A percentile compares a stretch with the other conserved stretches of the same genome.
Evolutionary conservation across 2,797 vertebrate species (phyloP).

Genomic region (Crenichthys baileyi): DNA sequence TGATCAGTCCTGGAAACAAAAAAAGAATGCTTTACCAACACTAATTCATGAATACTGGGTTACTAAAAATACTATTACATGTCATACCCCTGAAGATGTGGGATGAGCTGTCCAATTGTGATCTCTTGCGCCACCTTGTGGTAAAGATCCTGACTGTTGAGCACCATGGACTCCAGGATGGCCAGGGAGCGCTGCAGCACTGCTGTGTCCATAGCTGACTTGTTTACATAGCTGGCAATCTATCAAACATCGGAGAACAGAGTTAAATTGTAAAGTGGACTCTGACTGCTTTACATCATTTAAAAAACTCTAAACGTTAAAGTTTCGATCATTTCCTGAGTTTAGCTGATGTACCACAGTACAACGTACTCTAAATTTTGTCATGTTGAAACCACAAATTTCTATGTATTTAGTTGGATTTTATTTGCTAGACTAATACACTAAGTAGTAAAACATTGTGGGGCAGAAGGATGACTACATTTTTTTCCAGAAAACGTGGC

Average conservation of each 20-base stretch:
- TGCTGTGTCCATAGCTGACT: slow-evolving; percentile 91
- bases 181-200: slow-evolving; percentile 95
- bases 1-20: slow-evolving; percentile 86
- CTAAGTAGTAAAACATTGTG: background rate
- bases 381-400: background rate
- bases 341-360: background rate
- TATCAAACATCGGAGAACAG: slow-evolving; percentile 53
- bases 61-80: background rate
- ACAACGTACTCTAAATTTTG: background rate
- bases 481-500: too few species aligned
- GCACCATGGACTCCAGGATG: slow-evolving; percentile 98
- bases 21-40: background rate
- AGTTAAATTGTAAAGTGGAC: background rate
- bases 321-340: too few species aligned
- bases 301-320: too few species aligned
- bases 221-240: slow-evolving; percentile 96
- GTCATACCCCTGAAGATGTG: slow-evolving; percentile 93
- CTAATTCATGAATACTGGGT: background rate
- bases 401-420: background rate
- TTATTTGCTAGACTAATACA: background rate
- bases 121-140: slow-evolving; percentile 99
- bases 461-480: background rate
- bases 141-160: slow-evolving; percentile 98
- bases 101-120: slow-evolving; percentile 96
- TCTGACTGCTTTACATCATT: background rate